phyloP scores from a whole-genome alignment of 1,140 invertebrate species.

The Brachionus asplanchnoidis region DNA sequence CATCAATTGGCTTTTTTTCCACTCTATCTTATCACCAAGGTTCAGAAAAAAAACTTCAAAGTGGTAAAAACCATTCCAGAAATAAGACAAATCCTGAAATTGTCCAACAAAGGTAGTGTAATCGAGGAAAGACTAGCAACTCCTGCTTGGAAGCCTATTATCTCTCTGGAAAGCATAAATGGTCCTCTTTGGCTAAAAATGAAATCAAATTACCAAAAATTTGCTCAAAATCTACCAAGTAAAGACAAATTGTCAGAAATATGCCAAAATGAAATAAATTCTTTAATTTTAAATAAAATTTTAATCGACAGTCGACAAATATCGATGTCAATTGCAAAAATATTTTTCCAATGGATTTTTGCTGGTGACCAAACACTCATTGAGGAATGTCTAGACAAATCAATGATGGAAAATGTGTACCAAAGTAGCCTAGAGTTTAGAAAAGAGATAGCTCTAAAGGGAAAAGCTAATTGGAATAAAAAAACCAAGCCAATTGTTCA shows the following conservation, averaged over 20 bases:
- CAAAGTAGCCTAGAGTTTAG: background rate
- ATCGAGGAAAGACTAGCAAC: background rate
- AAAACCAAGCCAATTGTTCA: background rate
- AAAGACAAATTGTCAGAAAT: background rate
- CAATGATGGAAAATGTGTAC: background rate
- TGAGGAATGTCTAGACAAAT: background rate
- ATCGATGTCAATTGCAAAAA: background rate
- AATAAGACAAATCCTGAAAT: background rate
- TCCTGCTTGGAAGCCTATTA: background rate
- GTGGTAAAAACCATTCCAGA: background rate
- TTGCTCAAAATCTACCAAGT: background rate
- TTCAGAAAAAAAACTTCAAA: background rate
- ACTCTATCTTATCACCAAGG: background rate
- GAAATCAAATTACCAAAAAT: conserved; percentile 7
- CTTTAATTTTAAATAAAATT: background rate
- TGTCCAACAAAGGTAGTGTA: background rate
- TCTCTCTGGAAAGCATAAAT: background rate
- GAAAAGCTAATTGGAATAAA: background rate
- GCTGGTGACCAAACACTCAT: background rate
- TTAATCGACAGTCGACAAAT: background rate
- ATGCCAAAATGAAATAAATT: background rate
- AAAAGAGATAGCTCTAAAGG: conserved; percentile 2
- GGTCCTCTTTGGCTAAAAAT: background rate
- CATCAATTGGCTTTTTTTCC: background rate
- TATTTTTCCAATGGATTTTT: conserved; percentile 19